These are phyloP conservation scores for Trematomus bernacchii DNA, from an alignment of 2,797 vertebrate genomes.

Conservation along the genomic window DNA sequence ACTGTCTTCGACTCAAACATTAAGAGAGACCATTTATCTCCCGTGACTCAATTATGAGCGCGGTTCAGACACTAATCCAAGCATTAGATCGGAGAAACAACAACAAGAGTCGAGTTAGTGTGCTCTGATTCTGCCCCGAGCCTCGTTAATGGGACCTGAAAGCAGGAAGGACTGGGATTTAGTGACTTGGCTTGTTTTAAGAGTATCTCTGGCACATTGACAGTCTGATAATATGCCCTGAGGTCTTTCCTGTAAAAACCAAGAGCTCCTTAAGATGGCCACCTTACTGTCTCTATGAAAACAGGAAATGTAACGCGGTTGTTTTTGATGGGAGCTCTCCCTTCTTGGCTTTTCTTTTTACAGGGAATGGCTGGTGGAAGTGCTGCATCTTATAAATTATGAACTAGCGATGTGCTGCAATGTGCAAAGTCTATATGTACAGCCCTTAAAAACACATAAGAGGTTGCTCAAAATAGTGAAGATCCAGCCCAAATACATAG, in stretches of 20 bases:
- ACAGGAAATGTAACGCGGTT: neutral
- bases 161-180: constrained; percentile 28
- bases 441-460: neutral
- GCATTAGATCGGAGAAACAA: constrained; percentile 39
- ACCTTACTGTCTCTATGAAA: constrained; percentile 4
- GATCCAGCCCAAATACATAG: constrained; percentile 11
- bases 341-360: neutral
- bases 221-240: neutral
- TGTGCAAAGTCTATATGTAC: neutral
- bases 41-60: constrained; percentile 25
- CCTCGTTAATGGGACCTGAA: constrained; percentile 20
- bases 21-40: constrained; percentile 40
- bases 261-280: neutral
- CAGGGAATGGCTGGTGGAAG: neutral
- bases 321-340: neutral
- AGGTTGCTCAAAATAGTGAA: neutral
- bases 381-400: constrained; percentile 10
- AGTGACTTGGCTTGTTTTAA: constrained; percentile 12
- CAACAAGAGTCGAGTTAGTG: constrained; percentile 47
- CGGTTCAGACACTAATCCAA: constrained; percentile 32
- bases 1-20: constrained; percentile 11
- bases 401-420: neutral
- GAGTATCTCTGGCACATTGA: neutral
- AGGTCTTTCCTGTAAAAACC: neutral
- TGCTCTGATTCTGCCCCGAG: constrained; percentile 28